These are phyloP conservation scores for Pogonocichla stellata DNA, from an alignment of 2,113 vertebrate genomes.

Conservation along the genomic window DNA sequence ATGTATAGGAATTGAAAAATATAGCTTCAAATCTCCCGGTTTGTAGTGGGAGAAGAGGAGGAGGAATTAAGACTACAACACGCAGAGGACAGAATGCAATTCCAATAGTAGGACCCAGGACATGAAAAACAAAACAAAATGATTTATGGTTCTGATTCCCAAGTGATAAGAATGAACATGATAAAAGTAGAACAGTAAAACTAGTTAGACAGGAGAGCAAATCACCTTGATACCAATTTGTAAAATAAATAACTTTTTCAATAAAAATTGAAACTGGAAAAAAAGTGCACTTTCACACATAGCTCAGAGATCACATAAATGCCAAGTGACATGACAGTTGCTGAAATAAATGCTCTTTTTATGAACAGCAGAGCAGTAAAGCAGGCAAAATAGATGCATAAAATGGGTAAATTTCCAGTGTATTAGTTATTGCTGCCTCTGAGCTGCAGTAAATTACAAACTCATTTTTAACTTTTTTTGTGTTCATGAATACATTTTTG, in stretches of 20 bases:
- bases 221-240: constrained; percentile 58
- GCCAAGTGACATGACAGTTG: constrained; percentile 71
- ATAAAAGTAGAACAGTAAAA: constrained; percentile 50
- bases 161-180: constrained; percentile 35
- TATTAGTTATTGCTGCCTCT: constrained; percentile 75
- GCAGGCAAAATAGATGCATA: constrained; percentile 78
- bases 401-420: constrained; percentile 76
- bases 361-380: constrained; percentile 77
- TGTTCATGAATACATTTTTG: constrained; percentile 66
- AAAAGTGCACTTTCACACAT: constrained; percentile 62
- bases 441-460: constrained; percentile 73
- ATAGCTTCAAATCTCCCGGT: not conserved
- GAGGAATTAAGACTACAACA: constrained; percentile 4
- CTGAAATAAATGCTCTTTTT: constrained; percentile 77
- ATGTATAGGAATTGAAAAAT: not conserved
- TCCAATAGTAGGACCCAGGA: not conserved
- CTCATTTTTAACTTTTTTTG: constrained; percentile 65
- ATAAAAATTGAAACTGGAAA: constrained; percentile 66
- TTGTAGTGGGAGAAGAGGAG: not conserved
- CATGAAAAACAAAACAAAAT: constrained; percentile 14
- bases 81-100: constrained; percentile 13
- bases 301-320: constrained; percentile 77
- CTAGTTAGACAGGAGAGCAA: constrained; percentile 56
- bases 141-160: constrained; percentile 35
- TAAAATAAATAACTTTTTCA: constrained; percentile 73